Conservation (phyloP, 1,140 invertebrate species). For the Leptinotarsa undecemlineata region DNA sequence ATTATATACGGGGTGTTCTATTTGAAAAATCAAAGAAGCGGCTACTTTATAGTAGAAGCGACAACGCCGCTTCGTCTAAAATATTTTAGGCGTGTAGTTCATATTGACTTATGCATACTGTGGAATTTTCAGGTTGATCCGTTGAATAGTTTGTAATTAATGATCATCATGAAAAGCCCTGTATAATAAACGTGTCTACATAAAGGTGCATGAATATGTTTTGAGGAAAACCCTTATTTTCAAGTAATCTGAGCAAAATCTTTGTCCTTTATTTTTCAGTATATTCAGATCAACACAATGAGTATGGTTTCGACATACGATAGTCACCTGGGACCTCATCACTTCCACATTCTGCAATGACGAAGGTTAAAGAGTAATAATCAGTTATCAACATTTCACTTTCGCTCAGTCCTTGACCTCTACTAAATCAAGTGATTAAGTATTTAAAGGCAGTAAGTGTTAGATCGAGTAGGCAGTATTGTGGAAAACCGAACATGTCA, state of each 20-base stretch:
- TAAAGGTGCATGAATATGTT: too few relatives aligned
- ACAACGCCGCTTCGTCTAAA: too few relatives aligned
- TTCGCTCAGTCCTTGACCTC: not conserved
- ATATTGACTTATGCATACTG: too few relatives aligned
- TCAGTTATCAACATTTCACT: not conserved
- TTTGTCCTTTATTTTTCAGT: not conserved
- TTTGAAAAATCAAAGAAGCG: too few relatives aligned
- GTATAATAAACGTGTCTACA: too few relatives aligned
- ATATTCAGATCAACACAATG: not conserved
- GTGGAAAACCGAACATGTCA: constrained; percentile 45
- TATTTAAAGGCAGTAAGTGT: constrained; percentile 44
- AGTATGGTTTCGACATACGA: not conserved
- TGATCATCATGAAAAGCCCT: too few relatives aligned
- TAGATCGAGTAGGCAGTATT: constrained; percentile 44
- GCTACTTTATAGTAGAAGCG: too few relatives aligned
- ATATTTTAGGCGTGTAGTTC: too few relatives aligned
- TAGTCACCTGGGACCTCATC: not conserved
- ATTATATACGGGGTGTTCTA: too few relatives aligned
- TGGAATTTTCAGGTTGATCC: too few relatives aligned
- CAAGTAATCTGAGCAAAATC: not conserved
- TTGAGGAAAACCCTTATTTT: not conserved
- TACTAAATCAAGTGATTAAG: constrained; percentile 40
- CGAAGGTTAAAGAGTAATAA: not conserved
- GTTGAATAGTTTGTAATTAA: too few relatives aligned
- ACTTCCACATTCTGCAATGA: not conserved